Base-by-base conservation (phyloP, 2,797 vertebrate species). In the Liparis tanakae region DNA sequence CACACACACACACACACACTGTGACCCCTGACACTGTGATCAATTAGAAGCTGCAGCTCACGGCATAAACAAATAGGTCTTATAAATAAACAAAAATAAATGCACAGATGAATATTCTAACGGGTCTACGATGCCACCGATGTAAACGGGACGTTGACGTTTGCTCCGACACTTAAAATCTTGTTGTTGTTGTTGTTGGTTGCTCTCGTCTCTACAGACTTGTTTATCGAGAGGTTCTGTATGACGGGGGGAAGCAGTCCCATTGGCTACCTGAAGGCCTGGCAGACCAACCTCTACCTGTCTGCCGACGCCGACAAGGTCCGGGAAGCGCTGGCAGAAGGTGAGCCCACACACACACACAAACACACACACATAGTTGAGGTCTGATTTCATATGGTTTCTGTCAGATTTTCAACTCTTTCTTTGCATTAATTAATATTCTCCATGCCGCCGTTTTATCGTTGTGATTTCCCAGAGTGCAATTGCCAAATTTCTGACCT, bases 161-260 rank as follows among this genome's bases (percentile, higher is more conserved):
- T 67, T 48, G 60, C 56, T 14, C 10, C 71, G 78, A 68, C 71
- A 79, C 50, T 53, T 36, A 73, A 77, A 72, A n/a, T 25, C 25
- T 3, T 43, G 64, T 69, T 62, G 10, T 0, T 74, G 1, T 79
- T 62, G 10, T 0, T 74, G 1, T 79, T 69, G 2, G 51, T 64
- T 53, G 13, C n/a, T 80, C 68, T 70, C 22, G 57, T 82, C 66
- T 59, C 5, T 30, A 4, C 90, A 99, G 98, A 95, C 89, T 92
- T 99, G 75, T 97, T 97, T 89, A 97, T 99, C 5, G 98, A 99
- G 94, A 95, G 98, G 80, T 99, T 99, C 91, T 99, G 97, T 87
- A 98, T 99, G 98, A 99, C 98, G 0, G 98, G 98, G 12, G 98
- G 98, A 22, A 98, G 95, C 82, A 99, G 95, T 85, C 98, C 98